These are phyloP conservation scores for Lycaena phlaeas DNA, from an alignment of 2,888 invertebrate species.

Conservation along the genomic window DNA sequence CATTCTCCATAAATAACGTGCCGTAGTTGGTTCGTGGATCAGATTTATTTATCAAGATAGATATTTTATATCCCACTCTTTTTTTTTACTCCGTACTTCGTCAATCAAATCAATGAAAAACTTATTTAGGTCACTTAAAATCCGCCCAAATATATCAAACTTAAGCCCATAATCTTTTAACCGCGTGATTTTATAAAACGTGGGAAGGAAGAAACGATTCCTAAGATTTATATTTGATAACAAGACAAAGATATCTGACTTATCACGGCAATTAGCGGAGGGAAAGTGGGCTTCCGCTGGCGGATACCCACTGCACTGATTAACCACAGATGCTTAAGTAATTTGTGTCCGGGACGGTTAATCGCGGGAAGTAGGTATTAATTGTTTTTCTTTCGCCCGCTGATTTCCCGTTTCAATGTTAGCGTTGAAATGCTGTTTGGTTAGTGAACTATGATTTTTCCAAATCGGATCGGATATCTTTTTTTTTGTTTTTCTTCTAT, in stretches of 20 bases:
- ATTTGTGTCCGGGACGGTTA: conserved; percentile 56
- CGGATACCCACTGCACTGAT: conserved; percentile 33
- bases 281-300: conserved; percentile 43
- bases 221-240: background rate
- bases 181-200: background rate
- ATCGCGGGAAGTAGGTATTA: conserved; percentile 63
- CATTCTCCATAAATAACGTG: too few relatives aligned
- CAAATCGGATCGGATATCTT: too few relatives aligned
- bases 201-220: background rate
- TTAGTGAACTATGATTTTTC: background rate
- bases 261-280: conserved; percentile 28
- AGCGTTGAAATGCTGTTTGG: conserved; percentile 1
- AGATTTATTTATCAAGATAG: too few relatives aligned
- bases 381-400: conserved; percentile 59
- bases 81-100: too few relatives aligned
- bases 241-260: conserved; percentile 24
- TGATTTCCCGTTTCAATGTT: conserved; percentile 24
- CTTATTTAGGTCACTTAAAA: too few relatives aligned
- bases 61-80: too few relatives aligned
- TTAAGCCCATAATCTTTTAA: too few relatives aligned
- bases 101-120: too few relatives aligned
- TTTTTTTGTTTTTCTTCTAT: too few relatives aligned
- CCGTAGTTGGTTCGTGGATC: too few relatives aligned
- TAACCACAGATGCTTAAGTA: conserved; percentile 55
- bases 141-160: too few relatives aligned